Base-by-base conservation (phyloP, 1,140 invertebrate species). In the Meteorus sp. region DNA sequence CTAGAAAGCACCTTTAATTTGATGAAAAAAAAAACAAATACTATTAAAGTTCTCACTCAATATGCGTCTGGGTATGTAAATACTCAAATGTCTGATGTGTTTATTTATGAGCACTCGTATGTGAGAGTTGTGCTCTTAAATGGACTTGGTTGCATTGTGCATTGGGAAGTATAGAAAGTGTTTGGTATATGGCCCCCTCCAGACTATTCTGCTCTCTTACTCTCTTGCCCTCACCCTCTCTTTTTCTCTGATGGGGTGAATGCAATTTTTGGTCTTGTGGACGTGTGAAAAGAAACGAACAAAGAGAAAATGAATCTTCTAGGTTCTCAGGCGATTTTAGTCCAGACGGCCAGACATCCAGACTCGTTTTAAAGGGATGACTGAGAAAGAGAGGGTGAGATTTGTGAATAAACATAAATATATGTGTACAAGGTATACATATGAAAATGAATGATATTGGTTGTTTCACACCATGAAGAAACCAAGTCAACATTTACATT, bases 221-320 rank as follows among this genome's bases (percentile, higher is more conserved):
- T n/a, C n/a, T n/a, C n/a, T n/a, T n/a, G n/a, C n/a, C n/a, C n/a
- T n/a, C n/a, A n/a, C n/a, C n/a, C n/a, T n/a, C n/a, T n/a, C n/a
- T n/a, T n/a, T n/a, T n/a, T n/a, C n/a, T n/a, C n/a, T n/a, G n/a
- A 20, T 8, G 13, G 33, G 22, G 8, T 41, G 29, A 37, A 55
- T 50, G 15, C 31, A n/a, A n/a, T 59, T 43, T 53, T 67, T 68
- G 63, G 60, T 60, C 45, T 35, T n/a, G n/a, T n/a, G 57, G 67
- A 70, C 69, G 71, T 71, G 71, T 70, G 71, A 73, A 73, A 73
- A 71, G 69, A 63, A 71, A 69, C 65, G 68, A 56, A 72, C 70
- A 73, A 71, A 70, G 67, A 67, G 65, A 68, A 73, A 71, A 73
- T 73, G 69, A 72, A 70, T 71, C 69, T 73, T 71, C 62, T 63